Conservation (phyloP, 2,113 vertebrate genomes). For the Tragulus kanchil region DNA sequence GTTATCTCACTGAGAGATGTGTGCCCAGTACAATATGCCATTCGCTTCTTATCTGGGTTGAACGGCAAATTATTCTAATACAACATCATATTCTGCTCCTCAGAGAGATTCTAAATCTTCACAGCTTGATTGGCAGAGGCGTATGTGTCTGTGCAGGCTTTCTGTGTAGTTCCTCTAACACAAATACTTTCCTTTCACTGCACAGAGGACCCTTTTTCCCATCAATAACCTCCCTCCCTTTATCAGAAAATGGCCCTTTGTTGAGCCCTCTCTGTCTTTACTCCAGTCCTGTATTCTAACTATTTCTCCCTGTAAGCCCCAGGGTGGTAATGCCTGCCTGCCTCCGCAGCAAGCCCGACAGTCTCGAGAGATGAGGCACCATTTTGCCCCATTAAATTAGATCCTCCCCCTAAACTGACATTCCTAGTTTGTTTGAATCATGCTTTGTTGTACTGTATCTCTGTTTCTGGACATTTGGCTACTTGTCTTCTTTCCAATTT, state of each 20-base stretch:
- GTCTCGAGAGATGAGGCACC: background rate
- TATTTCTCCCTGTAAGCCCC: background rate
- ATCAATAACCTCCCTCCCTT: background rate
- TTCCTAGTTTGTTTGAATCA: slow-evolving; percentile 59
- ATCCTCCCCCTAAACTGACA: background rate
- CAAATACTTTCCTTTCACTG: slow-evolving; percentile 38
- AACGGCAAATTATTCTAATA: slow-evolving; percentile 76
- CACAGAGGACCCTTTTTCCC: background rate
- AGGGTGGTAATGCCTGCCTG: background rate
- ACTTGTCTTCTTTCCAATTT: background rate
- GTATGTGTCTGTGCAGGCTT: background rate
- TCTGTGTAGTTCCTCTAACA: slow-evolving; percentile 46
- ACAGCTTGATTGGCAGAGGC: slow-evolving; percentile 67
- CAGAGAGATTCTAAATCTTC: slow-evolving; percentile 8
- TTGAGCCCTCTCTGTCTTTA: slow-evolving; percentile 48
- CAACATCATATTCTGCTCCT: slow-evolving; percentile 61
- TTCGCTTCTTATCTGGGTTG: slow-evolving; percentile 74
- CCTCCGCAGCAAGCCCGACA: background rate
- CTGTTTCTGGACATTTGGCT: background rate
- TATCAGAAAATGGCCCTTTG: slow-evolving; percentile 34
- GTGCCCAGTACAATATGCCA: slow-evolving; percentile 68
- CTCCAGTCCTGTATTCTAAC: background rate
- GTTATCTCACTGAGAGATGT: slow-evolving; percentile 72
- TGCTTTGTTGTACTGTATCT: slow-evolving; percentile 11
- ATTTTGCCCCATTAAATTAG: slow-evolving; percentile 29